Conservation (phyloP, 53 echinoderm and acorn worm species). For the Echinarachnius parma region DNA sequence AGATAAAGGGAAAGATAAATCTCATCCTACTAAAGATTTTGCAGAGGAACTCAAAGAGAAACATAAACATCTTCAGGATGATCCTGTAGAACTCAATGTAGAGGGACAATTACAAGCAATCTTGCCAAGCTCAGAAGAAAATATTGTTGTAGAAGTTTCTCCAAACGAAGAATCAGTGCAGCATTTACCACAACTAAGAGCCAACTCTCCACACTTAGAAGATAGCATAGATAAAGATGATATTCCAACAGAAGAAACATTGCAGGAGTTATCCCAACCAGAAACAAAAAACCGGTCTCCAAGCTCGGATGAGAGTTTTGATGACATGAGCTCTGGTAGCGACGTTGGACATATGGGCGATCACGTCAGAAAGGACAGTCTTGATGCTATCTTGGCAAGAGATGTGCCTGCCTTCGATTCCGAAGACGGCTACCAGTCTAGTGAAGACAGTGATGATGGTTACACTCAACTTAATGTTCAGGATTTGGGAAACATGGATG, state of each 20-base stretch:
- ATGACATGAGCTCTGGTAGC: slow-evolving; percentile 18
- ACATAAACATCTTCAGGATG: background rate
- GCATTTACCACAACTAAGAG: too few species aligned
- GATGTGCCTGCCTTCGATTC: slow-evolving; percentile 17
- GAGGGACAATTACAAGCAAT: too few species aligned
- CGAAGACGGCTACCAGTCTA: slow-evolving; percentile 5
- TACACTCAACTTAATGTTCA: background rate
- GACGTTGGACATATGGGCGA: slow-evolving; percentile 1
- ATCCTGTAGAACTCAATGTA: too few species aligned
- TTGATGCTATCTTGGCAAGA: slow-evolving; percentile 21
- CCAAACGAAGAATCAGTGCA: too few species aligned
- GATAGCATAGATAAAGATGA: too few species aligned
- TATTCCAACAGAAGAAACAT: slow-evolving; percentile 13
- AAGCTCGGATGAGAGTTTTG: background rate
- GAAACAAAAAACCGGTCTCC: background rate
- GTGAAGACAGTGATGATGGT: background rate
- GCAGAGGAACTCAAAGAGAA: background rate
- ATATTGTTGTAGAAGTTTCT: too few species aligned
- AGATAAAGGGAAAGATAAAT: slow-evolving; percentile 1
- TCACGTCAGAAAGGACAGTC: background rate
- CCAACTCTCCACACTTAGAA: too few species aligned
- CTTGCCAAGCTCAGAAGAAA: too few species aligned
- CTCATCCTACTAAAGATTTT: background rate
- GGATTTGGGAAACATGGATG: too few species aligned
- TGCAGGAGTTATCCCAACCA: background rate